phyloP scores from a whole-genome alignment of 2,888 invertebrate genomes.

The Flabesymbios commensalis region DNA sequence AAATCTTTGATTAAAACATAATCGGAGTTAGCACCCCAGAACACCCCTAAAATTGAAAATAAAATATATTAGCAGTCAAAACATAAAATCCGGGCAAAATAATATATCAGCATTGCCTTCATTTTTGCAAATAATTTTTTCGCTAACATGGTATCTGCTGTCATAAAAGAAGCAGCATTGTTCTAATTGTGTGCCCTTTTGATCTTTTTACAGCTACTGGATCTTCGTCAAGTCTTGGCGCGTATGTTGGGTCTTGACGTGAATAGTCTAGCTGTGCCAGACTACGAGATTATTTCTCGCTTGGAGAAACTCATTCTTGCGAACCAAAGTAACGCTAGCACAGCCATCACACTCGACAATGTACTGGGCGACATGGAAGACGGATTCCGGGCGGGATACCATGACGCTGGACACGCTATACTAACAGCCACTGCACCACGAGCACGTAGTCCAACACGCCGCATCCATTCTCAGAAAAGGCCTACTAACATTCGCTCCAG shows the following conservation, averaged over 20 bases:
- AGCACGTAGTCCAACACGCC: background rate
- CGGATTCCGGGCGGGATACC: slow-evolving; percentile 48
- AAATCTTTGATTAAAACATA: no score
- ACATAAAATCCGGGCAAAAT: no score
- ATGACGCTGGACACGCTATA: slow-evolving; percentile 36
- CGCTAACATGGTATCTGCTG: no score
- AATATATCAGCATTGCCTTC: no score
- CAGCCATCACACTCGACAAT: slow-evolving; percentile 51
- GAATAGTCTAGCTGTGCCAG: slow-evolving; percentile 59
- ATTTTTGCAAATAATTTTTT: no score
- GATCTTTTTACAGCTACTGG: slow-evolving; percentile 58
- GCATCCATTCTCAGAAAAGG: background rate
- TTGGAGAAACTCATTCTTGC: slow-evolving; percentile 60
- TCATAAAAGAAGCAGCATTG: no score
- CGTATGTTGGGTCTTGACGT: slow-evolving; percentile 62
- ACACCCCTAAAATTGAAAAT: no score
- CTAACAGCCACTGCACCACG: slow-evolving; percentile 2
- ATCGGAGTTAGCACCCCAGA: no score
- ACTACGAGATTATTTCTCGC: slow-evolving; percentile 62
- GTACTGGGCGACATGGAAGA: slow-evolving; percentile 55
- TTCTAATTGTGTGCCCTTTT: no score
- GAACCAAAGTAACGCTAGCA: slow-evolving; percentile 54
- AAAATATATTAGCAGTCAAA: no score
- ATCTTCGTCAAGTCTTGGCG: slow-evolving; percentile 59
- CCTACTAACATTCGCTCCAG: slow-evolving; percentile 38